Percentiles rank a stretch among this genome's conserved stretches.
Conservation (phyloP, 2,888 invertebrate species). For the Habroteleia sp. region DNA sequence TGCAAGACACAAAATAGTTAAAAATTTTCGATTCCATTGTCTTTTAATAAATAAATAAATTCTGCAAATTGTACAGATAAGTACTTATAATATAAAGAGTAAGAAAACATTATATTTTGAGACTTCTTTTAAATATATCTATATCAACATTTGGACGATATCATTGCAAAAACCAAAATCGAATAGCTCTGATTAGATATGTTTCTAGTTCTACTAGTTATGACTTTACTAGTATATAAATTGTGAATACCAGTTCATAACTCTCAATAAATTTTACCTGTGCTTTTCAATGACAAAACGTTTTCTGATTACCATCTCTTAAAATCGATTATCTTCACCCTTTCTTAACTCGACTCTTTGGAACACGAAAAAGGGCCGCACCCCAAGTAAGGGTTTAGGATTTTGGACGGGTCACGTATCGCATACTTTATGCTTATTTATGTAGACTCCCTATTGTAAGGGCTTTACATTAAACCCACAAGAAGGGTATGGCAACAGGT, state of each 20-base stretch:
- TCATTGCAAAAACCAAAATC: background rate
- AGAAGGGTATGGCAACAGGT: conserved; percentile 68
- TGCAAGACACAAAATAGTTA: conserved; percentile 71
- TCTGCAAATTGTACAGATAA: no score
- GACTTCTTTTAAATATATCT: background rate
- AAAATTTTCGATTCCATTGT: conserved; percentile 27
- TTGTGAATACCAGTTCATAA: no score
- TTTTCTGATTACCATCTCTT: conserved; percentile 48
- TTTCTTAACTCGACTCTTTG: conserved; percentile 53
- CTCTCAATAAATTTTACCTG: conserved; percentile 11
- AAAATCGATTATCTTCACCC: conserved; percentile 65
- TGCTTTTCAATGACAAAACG: conserved; percentile 31
- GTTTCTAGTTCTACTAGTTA: no score
- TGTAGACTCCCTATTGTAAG: conserved; percentile 71
- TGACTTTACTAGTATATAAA: no score
- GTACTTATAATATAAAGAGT: no score
- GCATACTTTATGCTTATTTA: conserved; percentile 74
- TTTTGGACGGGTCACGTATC: conserved; percentile 72
- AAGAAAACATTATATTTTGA: no score
- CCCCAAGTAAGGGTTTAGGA: conserved; percentile 65
- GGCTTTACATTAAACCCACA: conserved; percentile 71
- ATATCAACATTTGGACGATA: background rate
- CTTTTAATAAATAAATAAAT: background rate
- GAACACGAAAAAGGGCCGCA: conserved; percentile 53
- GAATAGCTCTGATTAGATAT: no score